Conservation (phyloP, 1,140 invertebrate genomes). For the Atopsyche davidsoni region DNA sequence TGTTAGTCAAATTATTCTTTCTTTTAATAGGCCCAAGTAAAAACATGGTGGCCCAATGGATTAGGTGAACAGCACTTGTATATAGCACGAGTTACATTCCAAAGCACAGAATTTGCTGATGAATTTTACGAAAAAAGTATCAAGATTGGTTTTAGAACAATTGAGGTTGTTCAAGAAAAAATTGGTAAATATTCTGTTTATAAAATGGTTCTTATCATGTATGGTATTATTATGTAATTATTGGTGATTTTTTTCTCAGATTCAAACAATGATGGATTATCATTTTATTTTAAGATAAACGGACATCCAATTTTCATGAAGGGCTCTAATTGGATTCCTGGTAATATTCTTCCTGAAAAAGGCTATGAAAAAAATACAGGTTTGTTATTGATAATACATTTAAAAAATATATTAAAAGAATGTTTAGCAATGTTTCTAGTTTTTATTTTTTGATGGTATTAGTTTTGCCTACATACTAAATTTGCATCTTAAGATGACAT, state of each 20-base stretch:
- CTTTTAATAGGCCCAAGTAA: constrained; percentile 44
- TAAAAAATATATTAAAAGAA: too few species aligned
- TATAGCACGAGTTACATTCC: constrained; percentile 52
- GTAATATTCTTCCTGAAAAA: constrained; percentile 78
- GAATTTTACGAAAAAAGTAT: constrained; percentile 43
- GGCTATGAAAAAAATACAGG: constrained; percentile 44
- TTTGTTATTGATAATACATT: too few species aligned
- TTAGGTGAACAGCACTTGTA: constrained; percentile 81
- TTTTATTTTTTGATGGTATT: too few species aligned
- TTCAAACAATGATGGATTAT: constrained; percentile 54
- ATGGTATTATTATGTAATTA: neutral
- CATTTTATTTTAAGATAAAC: constrained; percentile 89
- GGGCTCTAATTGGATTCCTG: constrained; percentile 94
- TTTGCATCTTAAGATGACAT: too few species aligned
- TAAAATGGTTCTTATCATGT: neutral
- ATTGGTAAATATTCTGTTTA: constrained; percentile 39
- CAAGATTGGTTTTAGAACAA: constrained; percentile 79
- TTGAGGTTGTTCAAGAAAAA: constrained; percentile 69
- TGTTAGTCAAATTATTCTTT: too few species aligned
- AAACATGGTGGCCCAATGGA: constrained; percentile 93
- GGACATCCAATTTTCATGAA: constrained; percentile 88
- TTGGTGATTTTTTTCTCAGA: too few species aligned
- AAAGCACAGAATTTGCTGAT: constrained; percentile 32
- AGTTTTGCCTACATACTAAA: too few species aligned
- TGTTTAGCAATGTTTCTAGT: too few species aligned